A percentile compares a stretch with the other conserved stretches of the same genome.
phyloP scores from a whole-genome alignment of 1,140 invertebrate genomes.

The Lethrus apterus region DNA sequence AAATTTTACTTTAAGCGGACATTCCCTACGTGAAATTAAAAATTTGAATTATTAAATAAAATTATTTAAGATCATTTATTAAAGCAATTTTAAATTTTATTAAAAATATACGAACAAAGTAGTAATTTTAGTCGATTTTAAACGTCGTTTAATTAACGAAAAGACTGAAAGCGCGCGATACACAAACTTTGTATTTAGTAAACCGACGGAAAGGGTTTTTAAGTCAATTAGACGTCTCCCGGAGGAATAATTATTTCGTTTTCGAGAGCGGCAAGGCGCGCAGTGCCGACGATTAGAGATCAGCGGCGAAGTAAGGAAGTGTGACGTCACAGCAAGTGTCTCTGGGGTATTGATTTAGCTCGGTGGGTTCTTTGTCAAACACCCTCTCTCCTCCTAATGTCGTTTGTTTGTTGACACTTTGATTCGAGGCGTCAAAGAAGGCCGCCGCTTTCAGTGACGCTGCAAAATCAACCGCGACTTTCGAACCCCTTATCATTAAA shows the following conservation, averaged over 20 bases:
- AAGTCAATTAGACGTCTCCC: conserved; percentile 11
- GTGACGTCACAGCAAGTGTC: conserved; percentile 22
- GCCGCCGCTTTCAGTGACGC: conserved; percentile 13
- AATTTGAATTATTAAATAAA: too few relatives aligned
- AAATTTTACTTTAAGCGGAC: conserved; percentile 4
- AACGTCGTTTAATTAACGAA: not conserved
- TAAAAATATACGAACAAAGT: too few relatives aligned
- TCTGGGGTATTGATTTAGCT: conserved; percentile 21
- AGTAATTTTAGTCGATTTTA: too few relatives aligned
- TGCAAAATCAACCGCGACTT: conserved; percentile 12
- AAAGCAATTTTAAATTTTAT: too few relatives aligned
- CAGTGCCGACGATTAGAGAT: conserved; percentile 3
- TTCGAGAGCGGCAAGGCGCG: not conserved
- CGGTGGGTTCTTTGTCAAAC: conserved; percentile 20
- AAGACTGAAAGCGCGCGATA: not conserved
- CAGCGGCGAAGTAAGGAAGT: conserved; percentile 12
- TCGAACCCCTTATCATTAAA: too few relatives aligned
- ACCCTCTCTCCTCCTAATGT: conserved; percentile 25
- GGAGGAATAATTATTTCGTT: conserved; percentile 6
- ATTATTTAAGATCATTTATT: not conserved
- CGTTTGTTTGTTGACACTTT: conserved; percentile 32
- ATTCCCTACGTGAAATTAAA: conserved; percentile 2
- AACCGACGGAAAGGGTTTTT: conserved; percentile 8
- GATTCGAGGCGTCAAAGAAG: conserved; percentile 26
- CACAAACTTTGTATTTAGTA: conserved; percentile 2